These are phyloP conservation scores for Pocillopora damicornis DNA, from an alignment of 64 coral and sea anemone genomes.

Conservation along the genomic window DNA sequence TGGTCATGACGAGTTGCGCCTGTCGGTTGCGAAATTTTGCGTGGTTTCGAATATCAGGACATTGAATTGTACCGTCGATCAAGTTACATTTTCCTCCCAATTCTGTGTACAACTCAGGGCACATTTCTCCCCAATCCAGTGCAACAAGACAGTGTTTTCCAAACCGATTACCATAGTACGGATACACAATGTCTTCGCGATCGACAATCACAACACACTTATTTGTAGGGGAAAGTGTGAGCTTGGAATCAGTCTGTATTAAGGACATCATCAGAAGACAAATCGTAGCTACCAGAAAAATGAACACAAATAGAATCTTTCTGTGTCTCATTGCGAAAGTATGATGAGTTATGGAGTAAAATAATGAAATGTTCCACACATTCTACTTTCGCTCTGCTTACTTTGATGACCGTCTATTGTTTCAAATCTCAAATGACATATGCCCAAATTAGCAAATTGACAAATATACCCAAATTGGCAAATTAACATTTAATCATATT, in stretches of 20 bases:
- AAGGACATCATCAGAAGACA: background rate
- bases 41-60: constrained; percentile 11
- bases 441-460: too few species aligned
- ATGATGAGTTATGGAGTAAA: too few species aligned
- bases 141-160: background rate
- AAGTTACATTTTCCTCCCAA: constrained; percentile 21
- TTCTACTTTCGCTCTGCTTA: too few species aligned
- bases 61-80: constrained; percentile 1
- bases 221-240: background rate
- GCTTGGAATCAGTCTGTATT: background rate
- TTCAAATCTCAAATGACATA: too few species aligned
- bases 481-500: too few species aligned
- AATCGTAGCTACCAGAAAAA: background rate
- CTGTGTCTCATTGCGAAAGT: too few species aligned
- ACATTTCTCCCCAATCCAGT: constrained; percentile 28
- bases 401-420: too few species aligned
- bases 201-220: background rate
- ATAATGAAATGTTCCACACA: too few species aligned
- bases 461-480: too few species aligned
- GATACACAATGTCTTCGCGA: background rate
- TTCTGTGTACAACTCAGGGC: constrained; percentile 45
- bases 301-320: background rate
- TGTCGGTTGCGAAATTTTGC: background rate
- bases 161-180: background rate
- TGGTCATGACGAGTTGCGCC: constrained; percentile 41